These are phyloP conservation scores for Thinocorus orbignyianus DNA, from an alignment of 2,113 vertebrate genomes.

Conservation along the genomic window DNA sequence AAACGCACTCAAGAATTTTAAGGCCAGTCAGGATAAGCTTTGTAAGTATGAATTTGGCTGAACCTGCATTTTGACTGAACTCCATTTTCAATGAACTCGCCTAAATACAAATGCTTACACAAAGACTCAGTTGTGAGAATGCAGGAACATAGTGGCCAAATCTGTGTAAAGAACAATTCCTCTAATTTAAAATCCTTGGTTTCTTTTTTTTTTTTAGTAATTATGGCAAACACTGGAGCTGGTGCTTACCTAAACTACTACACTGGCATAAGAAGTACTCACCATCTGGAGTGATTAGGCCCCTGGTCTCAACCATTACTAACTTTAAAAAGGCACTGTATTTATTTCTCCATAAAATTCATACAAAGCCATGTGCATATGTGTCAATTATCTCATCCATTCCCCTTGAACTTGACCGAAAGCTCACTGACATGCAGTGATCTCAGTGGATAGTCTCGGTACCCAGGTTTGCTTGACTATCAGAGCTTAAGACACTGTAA, in stretches of 20 bases:
- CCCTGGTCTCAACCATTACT: background rate
- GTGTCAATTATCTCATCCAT: background rate
- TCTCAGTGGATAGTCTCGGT: background rate
- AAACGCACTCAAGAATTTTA: background rate
- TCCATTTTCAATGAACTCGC: background rate
- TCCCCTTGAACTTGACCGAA: background rate
- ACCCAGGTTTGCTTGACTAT: background rate
- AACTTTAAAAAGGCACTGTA: background rate
- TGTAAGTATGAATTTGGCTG: background rate
- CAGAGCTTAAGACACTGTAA: background rate
- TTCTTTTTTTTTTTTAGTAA: background rate
- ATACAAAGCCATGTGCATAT: background rate
- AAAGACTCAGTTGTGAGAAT: background rate
- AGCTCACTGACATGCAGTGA: background rate
- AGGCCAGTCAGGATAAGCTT: background rate
- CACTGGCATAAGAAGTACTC: background rate
- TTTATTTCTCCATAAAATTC: background rate
- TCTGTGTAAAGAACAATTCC: fast-evolving
- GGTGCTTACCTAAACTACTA: background rate
- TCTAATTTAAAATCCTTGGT: background rate
- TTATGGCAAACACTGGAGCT: background rate
- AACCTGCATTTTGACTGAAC: background rate
- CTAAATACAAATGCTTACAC: background rate
- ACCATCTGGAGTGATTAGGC: background rate
- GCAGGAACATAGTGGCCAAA: background rate